Base-by-base conservation (phyloP, 1,140 invertebrate species). In the Philotrypesis tridentata region DNA sequence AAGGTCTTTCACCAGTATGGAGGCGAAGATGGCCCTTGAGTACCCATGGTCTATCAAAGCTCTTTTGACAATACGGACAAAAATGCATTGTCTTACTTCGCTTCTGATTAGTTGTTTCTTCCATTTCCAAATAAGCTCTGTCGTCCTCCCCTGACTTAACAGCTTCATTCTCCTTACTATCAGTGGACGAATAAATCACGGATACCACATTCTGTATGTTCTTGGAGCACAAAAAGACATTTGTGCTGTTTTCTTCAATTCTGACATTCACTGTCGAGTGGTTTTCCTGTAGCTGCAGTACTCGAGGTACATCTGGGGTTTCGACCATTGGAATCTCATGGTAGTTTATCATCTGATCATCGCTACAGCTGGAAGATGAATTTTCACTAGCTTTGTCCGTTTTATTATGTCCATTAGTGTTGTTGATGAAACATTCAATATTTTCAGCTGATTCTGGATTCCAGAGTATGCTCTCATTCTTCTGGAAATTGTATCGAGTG, bases 1-100 rank as follows among this genome's bases (percentile, higher is more conserved):
- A 95, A 0, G 95, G 95, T 37, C 94, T 89, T 87, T 96, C 95
- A 0, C 95, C 95, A 0, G 94, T 95, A 84, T 95, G 95, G 2
- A 94, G 91, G 0, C 95, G 91, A 40, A 94, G 87, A 85, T 95
- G 95, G 0, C 95, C 94, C 75, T 95, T 94, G n/a, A 95, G 86
- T 11, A 95, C 94, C 95, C 95, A 95, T 25, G 94, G 94, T 14
- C 94, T 91, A 84, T 94, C 91, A 83, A 94, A 94, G 61, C 91
- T 92, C 84, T 94, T 94, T 0, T 85, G 86, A 83, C 94, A 94
- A 48, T 91, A 91, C 0, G 88, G 90, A 86, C 94, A 94, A 40
- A 88, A 88, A 82, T 90, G 91, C 86, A 91, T 85, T 0, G 88
- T 87, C 83, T 92, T 92, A 65, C 86, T 88, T 63, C 89, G 87